phyloP scores from a whole-genome alignment of 1,140 invertebrate genomes.

The Gryon sp. region DNA sequence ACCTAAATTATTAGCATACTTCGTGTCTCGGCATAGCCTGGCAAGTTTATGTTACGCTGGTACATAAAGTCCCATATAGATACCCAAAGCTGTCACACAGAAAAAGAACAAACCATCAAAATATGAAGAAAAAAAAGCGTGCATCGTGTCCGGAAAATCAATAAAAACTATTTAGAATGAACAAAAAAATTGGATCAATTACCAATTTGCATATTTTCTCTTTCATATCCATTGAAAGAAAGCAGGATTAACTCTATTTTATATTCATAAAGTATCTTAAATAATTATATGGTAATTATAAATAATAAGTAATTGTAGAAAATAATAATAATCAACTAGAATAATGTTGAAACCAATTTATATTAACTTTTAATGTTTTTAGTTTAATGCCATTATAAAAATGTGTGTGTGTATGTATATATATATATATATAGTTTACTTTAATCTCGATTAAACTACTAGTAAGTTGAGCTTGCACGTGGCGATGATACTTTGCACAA shows the following conservation, averaged over 20 bases:
- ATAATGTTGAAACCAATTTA: too few species aligned
- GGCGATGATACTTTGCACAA: conserved; percentile 34
- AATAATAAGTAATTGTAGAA: too few species aligned
- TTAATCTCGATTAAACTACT: conserved; percentile 51
- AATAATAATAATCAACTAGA: too few species aligned
- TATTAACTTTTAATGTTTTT: too few species aligned
- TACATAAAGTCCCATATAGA: conserved; percentile 53
- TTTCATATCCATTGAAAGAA: too few species aligned
- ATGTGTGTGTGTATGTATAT: too few species aligned
- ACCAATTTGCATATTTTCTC: too few species aligned
- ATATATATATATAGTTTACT: conserved; percentile 11
- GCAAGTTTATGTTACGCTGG: conserved; percentile 66
- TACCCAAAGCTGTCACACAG: conserved; percentile 46
- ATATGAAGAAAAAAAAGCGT: conserved; percentile 45
- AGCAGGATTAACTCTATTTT: too few species aligned
- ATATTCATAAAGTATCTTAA: too few species aligned
- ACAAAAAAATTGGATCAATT: conserved; percentile 4
- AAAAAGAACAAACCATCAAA: conserved; percentile 53
- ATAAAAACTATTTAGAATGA: conserved; percentile 10
- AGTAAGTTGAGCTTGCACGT: conserved; percentile 46
- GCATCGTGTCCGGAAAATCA: conserved; percentile 45
- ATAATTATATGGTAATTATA: too few species aligned
- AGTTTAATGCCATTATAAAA: too few species aligned
- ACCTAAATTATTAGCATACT: conserved; percentile 72
- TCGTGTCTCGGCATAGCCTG: conserved; percentile 71